Conservation (phyloP, 2,113 vertebrate species). For the Percopsis transmontana region DNA sequence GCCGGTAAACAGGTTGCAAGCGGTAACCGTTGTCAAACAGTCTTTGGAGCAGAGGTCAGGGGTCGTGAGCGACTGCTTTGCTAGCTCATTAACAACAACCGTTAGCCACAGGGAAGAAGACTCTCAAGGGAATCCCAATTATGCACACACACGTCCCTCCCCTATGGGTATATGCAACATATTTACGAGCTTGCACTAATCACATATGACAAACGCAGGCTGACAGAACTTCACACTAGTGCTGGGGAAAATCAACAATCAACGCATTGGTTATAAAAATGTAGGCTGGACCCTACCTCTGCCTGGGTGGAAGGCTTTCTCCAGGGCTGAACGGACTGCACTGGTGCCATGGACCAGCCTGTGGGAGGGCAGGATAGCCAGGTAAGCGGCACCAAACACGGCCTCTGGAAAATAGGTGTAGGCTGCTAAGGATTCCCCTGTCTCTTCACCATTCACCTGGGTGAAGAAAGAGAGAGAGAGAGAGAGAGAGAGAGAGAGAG, state of each 20-base stretch:
- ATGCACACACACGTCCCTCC: constrained; percentile 21
- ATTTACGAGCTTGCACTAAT: no score
- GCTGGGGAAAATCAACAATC: no score
- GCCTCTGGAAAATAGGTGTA: constrained; percentile 90
- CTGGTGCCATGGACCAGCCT: constrained; percentile 84
- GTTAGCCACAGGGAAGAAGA: constrained; percentile 27
- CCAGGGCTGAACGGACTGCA: constrained; percentile 76
- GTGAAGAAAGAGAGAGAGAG: not conserved
- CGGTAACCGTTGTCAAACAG: constrained; percentile 84
- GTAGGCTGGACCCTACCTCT: constrained; percentile 80
- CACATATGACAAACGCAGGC: no score
- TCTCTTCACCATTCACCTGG: constrained; percentile 84
- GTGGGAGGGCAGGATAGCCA: constrained; percentile 86
- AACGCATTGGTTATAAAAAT: no score
- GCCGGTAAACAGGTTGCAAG: constrained; percentile 85
- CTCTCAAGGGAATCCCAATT: constrained; percentile 57
- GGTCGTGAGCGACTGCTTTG: constrained; percentile 38
- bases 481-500: not conserved
- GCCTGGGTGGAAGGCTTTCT: constrained; percentile 75
- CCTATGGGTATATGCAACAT: no score
- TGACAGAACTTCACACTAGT: no score
- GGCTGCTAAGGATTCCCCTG: constrained; percentile 84
- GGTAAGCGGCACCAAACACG: constrained; percentile 87
- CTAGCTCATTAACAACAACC: constrained; percentile 59
- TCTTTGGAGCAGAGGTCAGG: constrained; percentile 77